These are phyloP conservation scores for Pseudeuparius sepicola DNA, from an alignment of 2,888 invertebrate genomes.

Conservation along the genomic window DNA sequence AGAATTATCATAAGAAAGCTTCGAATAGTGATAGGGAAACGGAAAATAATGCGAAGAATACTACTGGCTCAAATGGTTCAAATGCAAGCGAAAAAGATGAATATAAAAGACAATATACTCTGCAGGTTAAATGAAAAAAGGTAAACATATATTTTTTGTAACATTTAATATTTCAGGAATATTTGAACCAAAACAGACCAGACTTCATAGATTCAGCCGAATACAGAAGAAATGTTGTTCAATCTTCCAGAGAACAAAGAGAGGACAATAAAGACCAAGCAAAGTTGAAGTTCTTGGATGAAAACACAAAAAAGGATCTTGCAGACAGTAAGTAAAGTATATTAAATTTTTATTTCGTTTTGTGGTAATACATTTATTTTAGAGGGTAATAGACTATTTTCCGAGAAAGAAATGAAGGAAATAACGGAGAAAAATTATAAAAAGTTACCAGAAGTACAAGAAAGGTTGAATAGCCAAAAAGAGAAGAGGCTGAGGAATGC, in stretches of 20 bases:
- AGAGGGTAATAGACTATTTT: conserved; percentile 25
- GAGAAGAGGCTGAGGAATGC: conserved; percentile 47
- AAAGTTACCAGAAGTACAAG: conserved; percentile 60
- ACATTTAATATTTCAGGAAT: conserved; percentile 47
- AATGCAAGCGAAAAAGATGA: not conserved
- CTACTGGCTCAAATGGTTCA: too few species aligned
- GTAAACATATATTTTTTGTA: not conserved
- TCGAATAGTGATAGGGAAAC: conserved; percentile 2
- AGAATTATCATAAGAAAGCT: conserved; percentile 18
- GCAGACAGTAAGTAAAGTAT: not conserved
- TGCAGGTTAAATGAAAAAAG: conserved; percentile 10
- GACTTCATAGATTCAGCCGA: conserved; percentile 55
- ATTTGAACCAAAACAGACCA: conserved; percentile 59
- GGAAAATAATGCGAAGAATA: too few species aligned
- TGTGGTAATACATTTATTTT: conserved; percentile 15
- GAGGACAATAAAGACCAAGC: conserved; percentile 39
- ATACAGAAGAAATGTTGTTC: conserved; percentile 36
- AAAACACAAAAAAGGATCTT: conserved; percentile 15
- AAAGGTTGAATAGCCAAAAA: conserved; percentile 51
- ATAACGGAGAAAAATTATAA: conserved; percentile 54
- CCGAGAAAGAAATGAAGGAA: conserved; percentile 46
- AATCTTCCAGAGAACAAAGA: conserved; percentile 22
- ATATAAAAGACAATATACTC: conserved; percentile 3
- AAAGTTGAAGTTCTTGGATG: conserved; percentile 30
- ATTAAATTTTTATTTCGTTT: conserved; percentile 2